phyloP scores from a whole-genome alignment of 2,113 vertebrate genomes.

The Dasyornis broadbenti region DNA sequence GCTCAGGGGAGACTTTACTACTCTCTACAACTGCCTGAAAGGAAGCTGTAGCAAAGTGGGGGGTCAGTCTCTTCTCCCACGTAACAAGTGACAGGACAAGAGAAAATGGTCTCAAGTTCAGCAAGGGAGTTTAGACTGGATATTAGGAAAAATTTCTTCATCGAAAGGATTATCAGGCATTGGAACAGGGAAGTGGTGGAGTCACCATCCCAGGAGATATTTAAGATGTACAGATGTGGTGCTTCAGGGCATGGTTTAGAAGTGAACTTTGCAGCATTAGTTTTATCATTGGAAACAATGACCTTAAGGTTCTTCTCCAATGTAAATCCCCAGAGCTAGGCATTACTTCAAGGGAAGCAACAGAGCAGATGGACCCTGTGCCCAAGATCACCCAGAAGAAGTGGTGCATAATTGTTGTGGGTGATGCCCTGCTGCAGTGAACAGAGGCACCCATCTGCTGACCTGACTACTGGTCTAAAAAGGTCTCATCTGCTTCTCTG shows the following conservation, averaged over 20 bases:
- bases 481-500: neutral
- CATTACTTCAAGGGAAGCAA: neutral
- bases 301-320: neutral
- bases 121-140: neutral
- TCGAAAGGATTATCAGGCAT: neutral
- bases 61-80: accelerated
- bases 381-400: neutral
- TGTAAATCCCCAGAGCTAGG: neutral
- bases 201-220: neutral
- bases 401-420: neutral
- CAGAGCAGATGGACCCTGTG: neutral
- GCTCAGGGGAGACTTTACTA: neutral
- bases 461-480: neutral
- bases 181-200: neutral
- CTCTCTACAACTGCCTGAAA: neutral
- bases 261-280: neutral
- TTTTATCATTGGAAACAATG: neutral
- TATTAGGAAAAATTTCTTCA: neutral
- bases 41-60: neutral
- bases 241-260: neutral
- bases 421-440: accelerated
- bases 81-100: neutral
- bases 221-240: neutral
- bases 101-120: neutral
- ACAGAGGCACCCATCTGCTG: neutral